A percentile compares a stretch with the other conserved stretches of the same genome.
Conservation (phyloP, 1,140 invertebrate species). For the Hestina assimilis region DNA sequence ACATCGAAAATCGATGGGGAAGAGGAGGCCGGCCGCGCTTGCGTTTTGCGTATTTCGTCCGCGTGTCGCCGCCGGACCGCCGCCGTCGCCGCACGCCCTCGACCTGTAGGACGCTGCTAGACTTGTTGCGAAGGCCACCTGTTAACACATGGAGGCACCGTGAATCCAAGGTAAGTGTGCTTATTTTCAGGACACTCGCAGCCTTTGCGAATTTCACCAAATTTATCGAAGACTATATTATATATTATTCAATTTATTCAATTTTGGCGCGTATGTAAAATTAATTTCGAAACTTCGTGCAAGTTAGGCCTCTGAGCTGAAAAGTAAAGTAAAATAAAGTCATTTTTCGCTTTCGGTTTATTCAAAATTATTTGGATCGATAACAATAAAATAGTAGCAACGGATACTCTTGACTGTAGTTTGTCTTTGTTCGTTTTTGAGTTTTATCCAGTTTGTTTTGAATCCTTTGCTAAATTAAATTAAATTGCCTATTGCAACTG, state of each 20-base stretch:
- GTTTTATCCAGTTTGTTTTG: too few species aligned
- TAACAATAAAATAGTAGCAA: too few species aligned
- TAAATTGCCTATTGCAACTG: too few species aligned
- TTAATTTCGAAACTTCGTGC: background rate
- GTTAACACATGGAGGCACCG: slow-evolving; percentile 69
- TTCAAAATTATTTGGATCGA: too few species aligned
- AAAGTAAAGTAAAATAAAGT: too few species aligned
- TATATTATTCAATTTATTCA: background rate
- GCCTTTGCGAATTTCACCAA: slow-evolving; percentile 17
- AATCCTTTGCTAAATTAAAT: too few species aligned
- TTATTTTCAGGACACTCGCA: slow-evolving; percentile 10
- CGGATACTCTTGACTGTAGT: too few species aligned
- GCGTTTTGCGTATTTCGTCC: slow-evolving; percentile 43
- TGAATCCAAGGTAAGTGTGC: slow-evolving; percentile 60
- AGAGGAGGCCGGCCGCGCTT: slow-evolving; percentile 51
- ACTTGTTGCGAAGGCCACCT: slow-evolving; percentile 72
- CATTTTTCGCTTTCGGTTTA: too few species aligned
- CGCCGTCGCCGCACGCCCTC: slow-evolving; percentile 58
- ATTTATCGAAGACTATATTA: background rate
- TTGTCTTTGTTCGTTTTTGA: too few species aligned
- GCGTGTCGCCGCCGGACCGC: slow-evolving; percentile 56
- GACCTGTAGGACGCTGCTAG: slow-evolving; percentile 53
- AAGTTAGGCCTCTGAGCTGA: background rate
- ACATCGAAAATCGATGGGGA: slow-evolving; percentile 67
- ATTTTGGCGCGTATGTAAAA: slow-evolving; percentile 26